Percentiles rank a stretch among this genome's conserved stretches.
phyloP scores from a whole-genome alignment of 1,140 invertebrate genomes.

The Periplaneta americana region DNA sequence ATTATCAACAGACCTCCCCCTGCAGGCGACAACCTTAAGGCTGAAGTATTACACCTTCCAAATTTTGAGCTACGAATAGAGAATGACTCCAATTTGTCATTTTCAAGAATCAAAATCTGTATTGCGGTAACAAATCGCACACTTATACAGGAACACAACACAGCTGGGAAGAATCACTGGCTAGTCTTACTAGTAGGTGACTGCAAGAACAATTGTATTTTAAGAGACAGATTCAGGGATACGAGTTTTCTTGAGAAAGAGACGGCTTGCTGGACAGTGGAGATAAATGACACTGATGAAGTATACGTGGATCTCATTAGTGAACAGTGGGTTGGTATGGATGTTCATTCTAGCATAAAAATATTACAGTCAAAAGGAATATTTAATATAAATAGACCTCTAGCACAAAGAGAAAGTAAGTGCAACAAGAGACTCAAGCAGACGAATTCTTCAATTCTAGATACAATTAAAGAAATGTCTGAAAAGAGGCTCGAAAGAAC shows the following conservation, averaged over 20 bases:
- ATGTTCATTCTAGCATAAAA: not conserved
- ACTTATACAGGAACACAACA: slow-evolving; percentile 14
- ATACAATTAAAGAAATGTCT: not conserved
- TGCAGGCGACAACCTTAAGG: slow-evolving; percentile 30
- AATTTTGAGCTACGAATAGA: slow-evolving; percentile 23
- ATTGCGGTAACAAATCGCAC: slow-evolving; percentile 15
- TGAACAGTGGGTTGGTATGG: slow-evolving; percentile 14
- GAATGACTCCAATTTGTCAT: not conserved
- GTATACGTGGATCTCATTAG: slow-evolving; percentile 7
- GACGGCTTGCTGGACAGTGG: not conserved
- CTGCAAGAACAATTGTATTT: slow-evolving; percentile 36
- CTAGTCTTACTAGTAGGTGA: slow-evolving; percentile 42
- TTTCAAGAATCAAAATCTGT: not conserved
- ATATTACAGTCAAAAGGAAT: not conserved
- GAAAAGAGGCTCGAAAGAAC: not conserved
- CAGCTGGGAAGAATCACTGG: slow-evolving; percentile 11
- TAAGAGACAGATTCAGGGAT: not conserved
- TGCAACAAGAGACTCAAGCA: not conserved
- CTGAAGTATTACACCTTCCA: slow-evolving; percentile 26
- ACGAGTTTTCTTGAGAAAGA: not conserved
- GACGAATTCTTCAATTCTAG: not conserved
- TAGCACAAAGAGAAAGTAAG: not conserved
- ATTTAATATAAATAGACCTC: not conserved
- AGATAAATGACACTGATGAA: not conserved
- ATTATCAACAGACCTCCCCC: slow-evolving; percentile 31